Percentiles rank a stretch among this genome's conserved stretches.
Conservation (phyloP, 2,113 vertebrate species). For the Struthio camelus region DNA sequence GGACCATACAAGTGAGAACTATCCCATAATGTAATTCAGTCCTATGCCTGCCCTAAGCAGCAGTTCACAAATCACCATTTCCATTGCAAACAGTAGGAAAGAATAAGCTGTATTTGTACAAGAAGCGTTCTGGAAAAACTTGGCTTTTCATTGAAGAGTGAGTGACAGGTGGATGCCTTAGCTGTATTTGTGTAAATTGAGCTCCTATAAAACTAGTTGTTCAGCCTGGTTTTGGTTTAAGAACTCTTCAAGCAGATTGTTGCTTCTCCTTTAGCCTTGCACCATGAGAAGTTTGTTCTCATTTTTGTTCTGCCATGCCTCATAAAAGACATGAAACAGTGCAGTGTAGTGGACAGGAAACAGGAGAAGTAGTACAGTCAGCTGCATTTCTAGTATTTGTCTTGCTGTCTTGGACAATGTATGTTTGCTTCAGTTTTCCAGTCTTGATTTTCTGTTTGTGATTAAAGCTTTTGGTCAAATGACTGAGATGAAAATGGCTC, state of each 20-base stretch:
- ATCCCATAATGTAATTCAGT: background rate
- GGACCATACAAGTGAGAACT: background rate
- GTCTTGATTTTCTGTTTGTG: background rate
- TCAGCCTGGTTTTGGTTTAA: background rate
- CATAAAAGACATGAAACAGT: rapidly evolving
- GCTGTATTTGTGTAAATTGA: background rate
- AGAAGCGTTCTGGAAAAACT: background rate
- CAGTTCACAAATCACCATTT: background rate
- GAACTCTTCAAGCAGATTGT: background rate
- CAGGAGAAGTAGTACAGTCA: background rate
- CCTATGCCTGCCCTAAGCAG: background rate
- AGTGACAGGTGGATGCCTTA: no score
- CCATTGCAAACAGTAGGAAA: background rate
- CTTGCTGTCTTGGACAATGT: background rate
- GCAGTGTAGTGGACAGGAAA: background rate
- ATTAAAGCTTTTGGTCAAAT: background rate
- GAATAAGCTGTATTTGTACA: background rate
- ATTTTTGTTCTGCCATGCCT: background rate
- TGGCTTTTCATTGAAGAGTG: background rate
- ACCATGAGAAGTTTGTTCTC: background rate
- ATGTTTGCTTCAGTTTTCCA: background rate
- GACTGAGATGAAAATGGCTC: background rate
- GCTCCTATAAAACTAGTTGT: background rate
- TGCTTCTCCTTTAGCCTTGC: background rate
- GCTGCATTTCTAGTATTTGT: background rate